phyloP scores from a whole-genome alignment of 2,888 invertebrate species.

The Polydrusus cervinus region DNA sequence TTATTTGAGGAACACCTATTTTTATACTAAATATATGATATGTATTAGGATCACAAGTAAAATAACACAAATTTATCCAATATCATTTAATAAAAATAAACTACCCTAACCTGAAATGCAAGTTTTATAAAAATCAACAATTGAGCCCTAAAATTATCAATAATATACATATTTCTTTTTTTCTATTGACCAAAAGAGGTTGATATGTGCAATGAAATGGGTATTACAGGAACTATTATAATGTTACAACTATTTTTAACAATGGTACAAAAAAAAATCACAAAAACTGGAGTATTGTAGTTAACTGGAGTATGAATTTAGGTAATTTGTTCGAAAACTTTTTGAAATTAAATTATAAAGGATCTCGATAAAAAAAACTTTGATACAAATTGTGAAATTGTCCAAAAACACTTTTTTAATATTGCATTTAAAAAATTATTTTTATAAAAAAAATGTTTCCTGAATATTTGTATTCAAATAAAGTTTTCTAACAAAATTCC shows the following conservation, averaged over 20 bases:
- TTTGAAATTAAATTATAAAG: too few species aligned
- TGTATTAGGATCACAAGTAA: too few species aligned
- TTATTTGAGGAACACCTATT: too few species aligned
- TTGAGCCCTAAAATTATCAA: slow-evolving; percentile 12
- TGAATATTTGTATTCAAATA: too few species aligned
- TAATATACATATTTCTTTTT: slow-evolving; percentile 19
- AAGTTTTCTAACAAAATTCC: too few species aligned
- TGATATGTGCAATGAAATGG: slow-evolving; percentile 29
- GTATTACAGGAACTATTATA: slow-evolving; percentile 34
- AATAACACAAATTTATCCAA: background rate
- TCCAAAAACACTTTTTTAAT: too few species aligned
- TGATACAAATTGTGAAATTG: too few species aligned
- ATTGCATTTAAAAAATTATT: too few species aligned
- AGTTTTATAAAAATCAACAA: slow-evolving; percentile 31
- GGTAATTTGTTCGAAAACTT: too few species aligned
- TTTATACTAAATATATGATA: too few species aligned
- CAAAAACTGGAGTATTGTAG: slow-evolving; percentile 47
- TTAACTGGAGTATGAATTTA: slow-evolving; percentile 7
- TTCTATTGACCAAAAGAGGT: slow-evolving; percentile 7
- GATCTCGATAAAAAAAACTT: too few species aligned
- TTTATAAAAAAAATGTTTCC: too few species aligned
- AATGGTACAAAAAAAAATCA: slow-evolving; percentile 45
- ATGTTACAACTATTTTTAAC: slow-evolving; percentile 34
- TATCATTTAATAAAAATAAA: slow-evolving; percentile 29
- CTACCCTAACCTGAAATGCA: slow-evolving; percentile 26